A percentile compares a stretch with the other conserved stretches of the same genome.
phyloP scores from a whole-genome alignment of 2,888 invertebrate species.

The Trichopoda pennipes region DNA sequence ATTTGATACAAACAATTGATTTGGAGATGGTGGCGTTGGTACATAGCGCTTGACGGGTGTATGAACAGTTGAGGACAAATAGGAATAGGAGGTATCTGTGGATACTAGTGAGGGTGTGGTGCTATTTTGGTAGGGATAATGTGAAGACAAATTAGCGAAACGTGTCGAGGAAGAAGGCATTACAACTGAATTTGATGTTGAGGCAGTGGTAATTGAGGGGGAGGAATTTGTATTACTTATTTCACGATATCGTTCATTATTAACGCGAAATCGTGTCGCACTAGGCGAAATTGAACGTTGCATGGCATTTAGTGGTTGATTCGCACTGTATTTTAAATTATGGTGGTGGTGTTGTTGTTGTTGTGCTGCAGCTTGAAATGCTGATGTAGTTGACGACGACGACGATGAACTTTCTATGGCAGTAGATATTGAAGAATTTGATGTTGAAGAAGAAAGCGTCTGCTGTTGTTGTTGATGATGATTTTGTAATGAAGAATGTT shows the following conservation, averaged over 20 bases:
- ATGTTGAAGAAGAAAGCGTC: slow-evolving; percentile 60
- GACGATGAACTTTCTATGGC: slow-evolving; percentile 56
- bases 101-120: slow-evolving; percentile 75
- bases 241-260: slow-evolving; percentile 77
- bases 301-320: slow-evolving; percentile 35
- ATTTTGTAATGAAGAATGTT: slow-evolving; percentile 46
- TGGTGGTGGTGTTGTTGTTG: too few relatives aligned
- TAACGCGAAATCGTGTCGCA: slow-evolving; percentile 75
- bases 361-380: slow-evolving; percentile 32
- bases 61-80: slow-evolving; percentile 80
- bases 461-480: slow-evolving; percentile 59
- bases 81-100: slow-evolving; percentile 77
- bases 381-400: slow-evolving; percentile 47
- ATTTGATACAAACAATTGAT: slow-evolving; percentile 70
- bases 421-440: slow-evolving; percentile 61
- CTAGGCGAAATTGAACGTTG: slow-evolving; percentile 79
- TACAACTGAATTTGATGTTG: slow-evolving; percentile 33
- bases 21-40: slow-evolving; percentile 80
- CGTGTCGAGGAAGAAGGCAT: slow-evolving; percentile 65
- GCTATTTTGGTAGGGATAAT: slow-evolving; percentile 72
- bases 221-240: slow-evolving; percentile 58
- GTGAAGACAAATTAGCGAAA: slow-evolving; percentile 72
- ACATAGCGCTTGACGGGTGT: slow-evolving; percentile 81
- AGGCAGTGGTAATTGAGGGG: slow-evolving; percentile 60
- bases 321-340: slow-evolving; percentile 45